These are phyloP conservation scores for Anomalospiza imberbis DNA, from an alignment of 2,797 vertebrate genomes.

Conservation along the genomic window DNA sequence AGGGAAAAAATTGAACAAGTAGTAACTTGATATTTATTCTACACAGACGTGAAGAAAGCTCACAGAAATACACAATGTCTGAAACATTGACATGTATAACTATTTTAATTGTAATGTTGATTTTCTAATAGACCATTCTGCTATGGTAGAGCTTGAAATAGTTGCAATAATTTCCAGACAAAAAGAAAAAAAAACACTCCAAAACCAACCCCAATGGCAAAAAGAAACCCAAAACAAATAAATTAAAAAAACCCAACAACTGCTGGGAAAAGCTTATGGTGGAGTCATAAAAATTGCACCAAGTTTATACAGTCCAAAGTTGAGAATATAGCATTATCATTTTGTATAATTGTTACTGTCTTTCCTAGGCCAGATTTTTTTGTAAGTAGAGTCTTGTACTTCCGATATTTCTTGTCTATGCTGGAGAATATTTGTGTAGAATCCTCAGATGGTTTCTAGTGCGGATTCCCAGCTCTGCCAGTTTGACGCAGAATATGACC, in stretches of 20 bases:
- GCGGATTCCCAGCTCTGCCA: neutral
- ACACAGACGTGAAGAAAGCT: conserved; percentile 26
- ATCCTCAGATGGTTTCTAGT: neutral
- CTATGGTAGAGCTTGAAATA: neutral
- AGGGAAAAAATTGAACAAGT: conserved; percentile 37
- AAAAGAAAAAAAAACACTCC: neutral
- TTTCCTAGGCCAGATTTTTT: neutral
- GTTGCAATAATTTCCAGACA: neutral
- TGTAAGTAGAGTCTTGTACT: neutral
- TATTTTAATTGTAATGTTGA: conserved; percentile 33
- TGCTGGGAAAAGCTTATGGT: neutral
- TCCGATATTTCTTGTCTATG: neutral
- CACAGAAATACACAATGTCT: conserved; percentile 45
- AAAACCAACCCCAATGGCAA: neutral
- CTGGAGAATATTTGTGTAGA: neutral
- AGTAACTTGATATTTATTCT: conserved; percentile 60
- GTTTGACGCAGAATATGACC: neutral
- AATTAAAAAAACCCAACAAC: too few species aligned
- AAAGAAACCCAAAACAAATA: neutral
- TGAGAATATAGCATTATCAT: neutral
- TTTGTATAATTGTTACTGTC: neutral
- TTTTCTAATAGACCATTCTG: conserved; percentile 15
- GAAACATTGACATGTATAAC: conserved; percentile 45
- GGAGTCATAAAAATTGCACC: neutral
- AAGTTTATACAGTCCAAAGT: neutral